These are phyloP conservation scores for Ardeotis arabs DNA, from an alignment of 2,113 vertebrate genomes.

Conservation along the genomic window DNA sequence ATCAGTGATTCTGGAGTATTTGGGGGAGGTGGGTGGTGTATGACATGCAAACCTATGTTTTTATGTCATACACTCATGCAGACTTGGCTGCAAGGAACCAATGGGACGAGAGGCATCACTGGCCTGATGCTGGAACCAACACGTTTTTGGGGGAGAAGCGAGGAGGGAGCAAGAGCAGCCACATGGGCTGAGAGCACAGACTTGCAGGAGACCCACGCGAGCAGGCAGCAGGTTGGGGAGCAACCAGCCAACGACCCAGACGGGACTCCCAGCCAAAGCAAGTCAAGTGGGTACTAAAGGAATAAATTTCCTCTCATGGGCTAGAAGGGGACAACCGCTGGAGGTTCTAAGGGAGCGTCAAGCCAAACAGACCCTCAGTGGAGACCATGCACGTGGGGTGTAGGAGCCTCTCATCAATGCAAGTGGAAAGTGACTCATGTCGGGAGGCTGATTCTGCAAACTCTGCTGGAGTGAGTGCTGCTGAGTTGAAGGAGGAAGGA, in stretches of 20 bases:
- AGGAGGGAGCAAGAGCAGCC: neutral
- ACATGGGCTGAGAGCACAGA: neutral
- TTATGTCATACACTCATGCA: neutral
- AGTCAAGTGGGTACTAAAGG: neutral
- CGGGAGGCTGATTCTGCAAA: neutral
- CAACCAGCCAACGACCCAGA: neutral
- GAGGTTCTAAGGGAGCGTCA: neutral
- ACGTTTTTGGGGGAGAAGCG: fast-evolving
- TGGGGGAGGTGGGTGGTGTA: neutral
- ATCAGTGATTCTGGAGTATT: neutral
- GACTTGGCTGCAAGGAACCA: neutral
- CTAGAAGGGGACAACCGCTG: neutral
- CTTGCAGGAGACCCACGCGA: neutral
- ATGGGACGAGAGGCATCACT: fast-evolving
- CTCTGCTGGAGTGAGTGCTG: neutral
- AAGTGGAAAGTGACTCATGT: neutral
- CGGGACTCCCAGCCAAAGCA: neutral
- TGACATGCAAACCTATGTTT: neutral
- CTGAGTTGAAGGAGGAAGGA: neutral
- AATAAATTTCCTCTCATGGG: neutral
- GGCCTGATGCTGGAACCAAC: neutral
- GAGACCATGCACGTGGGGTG: fast-evolving
- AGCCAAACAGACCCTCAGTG: neutral
- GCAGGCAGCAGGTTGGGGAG: neutral
- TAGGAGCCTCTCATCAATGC: neutral